These are phyloP conservation scores for Forbesichthys agassizii DNA, from an alignment of 2,113 vertebrate genomes.

Conservation along the genomic window DNA sequence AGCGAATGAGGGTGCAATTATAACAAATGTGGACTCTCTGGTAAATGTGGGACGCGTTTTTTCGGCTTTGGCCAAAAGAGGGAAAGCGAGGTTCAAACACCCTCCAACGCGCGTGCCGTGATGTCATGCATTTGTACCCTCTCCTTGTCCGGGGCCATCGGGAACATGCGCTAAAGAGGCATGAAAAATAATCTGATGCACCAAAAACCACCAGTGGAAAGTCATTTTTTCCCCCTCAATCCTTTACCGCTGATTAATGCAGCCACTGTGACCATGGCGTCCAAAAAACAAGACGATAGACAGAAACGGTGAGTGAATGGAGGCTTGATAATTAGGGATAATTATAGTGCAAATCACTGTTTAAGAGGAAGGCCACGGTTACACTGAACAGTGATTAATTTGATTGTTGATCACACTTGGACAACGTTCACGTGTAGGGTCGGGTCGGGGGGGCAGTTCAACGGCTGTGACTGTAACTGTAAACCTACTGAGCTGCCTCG, in stretches of 20 bases:
- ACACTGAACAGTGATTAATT: slow-evolving; percentile 41
- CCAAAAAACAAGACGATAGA: slow-evolving; percentile 42
- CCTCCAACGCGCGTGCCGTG: slow-evolving; percentile 36
- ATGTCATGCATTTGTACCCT: slow-evolving; percentile 64
- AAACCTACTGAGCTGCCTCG: slow-evolving; percentile 47
- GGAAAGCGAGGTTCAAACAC: slow-evolving; percentile 51
- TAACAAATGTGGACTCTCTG: slow-evolving; percentile 41
- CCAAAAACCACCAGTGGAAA: slow-evolving; percentile 40
- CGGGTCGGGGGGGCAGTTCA: slow-evolving; percentile 14
- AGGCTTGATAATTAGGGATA: slow-evolving; percentile 42
- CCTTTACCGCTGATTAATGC: slow-evolving; percentile 46
- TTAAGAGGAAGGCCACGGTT: slow-evolving; percentile 36
- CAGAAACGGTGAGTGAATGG: slow-evolving; percentile 43
- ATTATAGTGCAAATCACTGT: slow-evolving; percentile 34
- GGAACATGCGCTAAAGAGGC: slow-evolving; percentile 2
- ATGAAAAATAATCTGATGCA: slow-evolving; percentile 33
- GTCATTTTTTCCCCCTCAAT: slow-evolving; percentile 27
- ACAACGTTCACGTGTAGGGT: slow-evolving; percentile 29
- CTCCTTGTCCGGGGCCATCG: slow-evolving; percentile 36
- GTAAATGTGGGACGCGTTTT: slow-evolving; percentile 52
- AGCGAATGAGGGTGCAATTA: slow-evolving; percentile 43
- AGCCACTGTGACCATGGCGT: slow-evolving; percentile 22
- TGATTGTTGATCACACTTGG: slow-evolving; percentile 48
- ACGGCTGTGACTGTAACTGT: slow-evolving; percentile 29
- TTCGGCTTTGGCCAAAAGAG: slow-evolving; percentile 26